Percentiles rank a stretch among this genome's conserved stretches.
phyloP scores from a whole-genome alignment of 2,113 vertebrate species.

The Pangasianodon hypophthalmus region DNA sequence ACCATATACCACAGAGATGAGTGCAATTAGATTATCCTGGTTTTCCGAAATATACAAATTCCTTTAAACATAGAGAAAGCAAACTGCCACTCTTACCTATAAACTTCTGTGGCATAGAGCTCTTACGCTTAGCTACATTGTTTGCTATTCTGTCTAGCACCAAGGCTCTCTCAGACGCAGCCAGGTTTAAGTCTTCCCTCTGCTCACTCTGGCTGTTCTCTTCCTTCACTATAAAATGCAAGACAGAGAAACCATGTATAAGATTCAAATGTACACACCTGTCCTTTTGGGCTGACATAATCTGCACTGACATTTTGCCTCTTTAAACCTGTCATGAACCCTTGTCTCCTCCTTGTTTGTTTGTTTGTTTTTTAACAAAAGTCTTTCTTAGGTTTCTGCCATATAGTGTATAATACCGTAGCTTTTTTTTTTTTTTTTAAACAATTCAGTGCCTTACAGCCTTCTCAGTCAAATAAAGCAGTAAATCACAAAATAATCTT shows the following conservation, averaged over 20 bases:
- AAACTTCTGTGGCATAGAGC: slow-evolving; percentile 99
- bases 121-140: slow-evolving; percentile 99
- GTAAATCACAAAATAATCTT: not conserved
- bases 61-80: slow-evolving; percentile 69
- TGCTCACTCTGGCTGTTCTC: slow-evolving; percentile 95
- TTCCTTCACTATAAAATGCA: slow-evolving; percentile 97
- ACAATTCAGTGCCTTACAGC: not conserved
- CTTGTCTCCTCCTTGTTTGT: not conserved
- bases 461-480: not conserved
- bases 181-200: slow-evolving; percentile 98
- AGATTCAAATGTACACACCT: slow-evolving; percentile 66
- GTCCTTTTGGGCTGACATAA: slow-evolving; percentile 34
- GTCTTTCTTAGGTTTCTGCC: not conserved
- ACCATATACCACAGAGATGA: not conserved
- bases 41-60: slow-evolving; percentile 26
- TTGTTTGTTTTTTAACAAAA: not conserved
- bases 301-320: slow-evolving; percentile 24
- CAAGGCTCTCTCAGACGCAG: slow-evolving; percentile 92
- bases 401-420: not conserved
- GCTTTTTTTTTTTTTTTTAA: too few species aligned
- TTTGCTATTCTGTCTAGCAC: slow-evolving; percentile 99
- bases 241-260: slow-evolving; percentile 80
- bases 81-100: slow-evolving; percentile 97
- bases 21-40: not conserved
- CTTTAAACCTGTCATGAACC: not conserved